Evolutionary conservation across 2,113 vertebrate species (phyloP), one percentile per base, ranked within the genome.

Genomic region (Anser brachyrhynchus): DNA sequence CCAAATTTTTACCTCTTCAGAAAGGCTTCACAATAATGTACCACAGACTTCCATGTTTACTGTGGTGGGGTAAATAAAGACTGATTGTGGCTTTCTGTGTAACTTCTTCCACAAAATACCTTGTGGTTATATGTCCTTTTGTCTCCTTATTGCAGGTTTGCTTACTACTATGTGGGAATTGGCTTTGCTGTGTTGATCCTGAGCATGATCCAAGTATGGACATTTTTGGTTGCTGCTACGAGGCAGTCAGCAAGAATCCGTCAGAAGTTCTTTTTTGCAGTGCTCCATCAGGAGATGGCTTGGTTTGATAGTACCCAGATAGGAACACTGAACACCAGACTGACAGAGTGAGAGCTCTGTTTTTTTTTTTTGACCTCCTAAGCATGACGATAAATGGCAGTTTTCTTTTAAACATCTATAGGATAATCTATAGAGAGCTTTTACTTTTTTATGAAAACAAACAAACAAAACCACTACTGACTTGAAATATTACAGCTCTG

Each of bases 221-320:
- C 97, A 0, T 98, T 98, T 90, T 59, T 98, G 70, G 23, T 97
- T 44, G 52, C 96, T 52, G 98, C 98, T 58, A 59, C 96, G 1
- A 98, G 97, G 64, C 98, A 98, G 92, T 96, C 97, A 4, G 71
- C 96, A 72, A 97, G 97, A 70, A 98, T 98, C 84, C 96, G 97
- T 16, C 92, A 97, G 69, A 98, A 97, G 76, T 98, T 97, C 91
- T 98, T 98, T 89, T 97, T 97, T 91, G 97, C 98, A 62, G 96
- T 98, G 44, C 97, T 98, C 33, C 98, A 98, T 78, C 98, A 98
- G 89, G 97, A 98, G 29, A 98, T 98, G 98, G 92, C 97, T 82
- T 98, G 98, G 98, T 98, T 98, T 97, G 98, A 98, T 75, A 94
- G 93, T 10, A 97, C 88, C 52, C 95, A 97, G 55, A 97, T 98